These are phyloP conservation scores for Dipodomys ordii DNA, from an alignment of 2,113 vertebrate genomes.

Conservation along the genomic window DNA sequence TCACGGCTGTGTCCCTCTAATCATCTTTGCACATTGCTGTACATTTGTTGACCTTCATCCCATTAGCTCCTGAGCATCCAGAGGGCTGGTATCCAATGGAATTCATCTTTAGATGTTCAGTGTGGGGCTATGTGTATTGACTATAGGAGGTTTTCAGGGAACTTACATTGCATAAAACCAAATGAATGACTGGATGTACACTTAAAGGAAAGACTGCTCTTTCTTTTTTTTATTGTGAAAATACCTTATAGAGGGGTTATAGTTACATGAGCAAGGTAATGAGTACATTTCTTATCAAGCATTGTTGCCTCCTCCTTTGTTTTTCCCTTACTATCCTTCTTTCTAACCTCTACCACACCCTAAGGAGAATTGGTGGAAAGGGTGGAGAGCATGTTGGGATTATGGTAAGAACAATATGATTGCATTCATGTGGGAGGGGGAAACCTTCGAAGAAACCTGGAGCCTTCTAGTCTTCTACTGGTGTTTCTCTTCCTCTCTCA, in stretches of 20 bases:
- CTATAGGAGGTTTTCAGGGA: background rate
- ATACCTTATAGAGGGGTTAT: no score
- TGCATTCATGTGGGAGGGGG: background rate
- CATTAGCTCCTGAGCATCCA: background rate
- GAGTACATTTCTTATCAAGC: no score
- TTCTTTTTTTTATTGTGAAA: no score
- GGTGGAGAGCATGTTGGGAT: background rate
- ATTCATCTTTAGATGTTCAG: background rate
- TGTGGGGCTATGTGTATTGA: background rate
- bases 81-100: background rate
- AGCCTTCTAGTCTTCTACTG: background rate
- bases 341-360: background rate
- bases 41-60: background rate
- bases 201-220: background rate
- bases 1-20: rapidly evolving
- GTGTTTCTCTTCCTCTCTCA: background rate
- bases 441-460: background rate
- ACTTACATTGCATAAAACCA: no score
- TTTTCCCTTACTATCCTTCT: background rate
- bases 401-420: background rate
- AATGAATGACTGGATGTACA: background rate
- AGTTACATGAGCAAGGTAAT: no score
- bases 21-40: background rate
- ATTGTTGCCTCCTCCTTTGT: no score
- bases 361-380: background rate